Percentiles rank a stretch among this genome's conserved stretches.
Evolutionary conservation across 2,113 vertebrate species (phyloP).

Genomic region (Elgaria multicarinata): DNA sequence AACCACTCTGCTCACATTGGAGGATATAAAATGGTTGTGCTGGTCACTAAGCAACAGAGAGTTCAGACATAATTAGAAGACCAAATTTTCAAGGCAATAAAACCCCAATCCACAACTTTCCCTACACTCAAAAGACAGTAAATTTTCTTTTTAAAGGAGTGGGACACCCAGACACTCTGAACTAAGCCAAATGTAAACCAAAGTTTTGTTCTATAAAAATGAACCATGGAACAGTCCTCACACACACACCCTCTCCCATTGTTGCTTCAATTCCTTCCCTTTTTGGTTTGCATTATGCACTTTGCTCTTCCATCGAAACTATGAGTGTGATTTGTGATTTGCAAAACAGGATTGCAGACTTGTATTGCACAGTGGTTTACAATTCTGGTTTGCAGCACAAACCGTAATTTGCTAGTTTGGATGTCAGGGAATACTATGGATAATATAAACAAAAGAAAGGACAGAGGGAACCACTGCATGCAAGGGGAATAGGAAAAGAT

Average conservation of each 20-base stretch:
- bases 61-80: not conserved
- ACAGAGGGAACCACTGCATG: not conserved
- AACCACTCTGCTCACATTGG: not conserved
- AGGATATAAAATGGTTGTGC: not conserved
- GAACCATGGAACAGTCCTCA: not conserved
- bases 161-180: not conserved
- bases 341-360: not conserved
- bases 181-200: not conserved
- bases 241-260: too few relatives aligned
- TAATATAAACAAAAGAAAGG: not conserved
- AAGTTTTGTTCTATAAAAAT: not conserved
- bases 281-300: not conserved
- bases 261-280: not conserved
- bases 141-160: not conserved
- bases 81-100: not conserved
- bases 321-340: not conserved
- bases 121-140: not conserved
- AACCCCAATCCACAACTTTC: not conserved
- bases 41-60: not conserved
- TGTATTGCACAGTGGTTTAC: not conserved
- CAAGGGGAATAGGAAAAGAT: not conserved
- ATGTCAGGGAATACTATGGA: not conserved
- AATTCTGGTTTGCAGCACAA: not conserved
- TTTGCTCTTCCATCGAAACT: not conserved
- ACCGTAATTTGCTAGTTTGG: not conserved